phyloP scores from a whole-genome alignment of 2,797 vertebrate species.

The Girardinus metallicus region DNA sequence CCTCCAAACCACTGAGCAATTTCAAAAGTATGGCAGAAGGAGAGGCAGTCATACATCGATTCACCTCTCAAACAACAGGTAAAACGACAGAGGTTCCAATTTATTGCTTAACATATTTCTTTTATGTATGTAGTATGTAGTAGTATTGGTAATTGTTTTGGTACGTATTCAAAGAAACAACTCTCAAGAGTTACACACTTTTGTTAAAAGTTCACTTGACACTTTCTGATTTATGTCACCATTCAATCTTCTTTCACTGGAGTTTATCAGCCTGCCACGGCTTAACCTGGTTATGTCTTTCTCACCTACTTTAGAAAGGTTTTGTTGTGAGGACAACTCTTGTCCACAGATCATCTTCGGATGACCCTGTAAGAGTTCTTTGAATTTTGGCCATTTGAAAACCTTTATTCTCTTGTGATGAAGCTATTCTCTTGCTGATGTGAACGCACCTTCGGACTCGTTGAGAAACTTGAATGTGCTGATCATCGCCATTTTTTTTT shows the following conservation, averaged over 20 bases:
- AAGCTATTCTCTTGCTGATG: background rate
- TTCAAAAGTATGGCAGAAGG: conserved; percentile 79
- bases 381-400: background rate
- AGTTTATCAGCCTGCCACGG: background rate
- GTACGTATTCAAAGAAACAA: background rate
- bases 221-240: background rate
- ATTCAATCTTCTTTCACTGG: background rate
- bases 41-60: conserved; percentile 64
- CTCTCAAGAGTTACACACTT: background rate
- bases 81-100: conserved; percentile 12
- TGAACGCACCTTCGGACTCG: background rate
- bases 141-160: background rate
- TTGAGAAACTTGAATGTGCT: background rate
- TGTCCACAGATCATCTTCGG: background rate
- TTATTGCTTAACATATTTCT: background rate
- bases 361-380: background rate
- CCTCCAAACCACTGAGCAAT: conserved; percentile 79
- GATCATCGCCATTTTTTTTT: background rate
- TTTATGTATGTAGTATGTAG: background rate
- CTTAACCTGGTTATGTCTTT: background rate
- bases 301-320: background rate
- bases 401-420: background rate
- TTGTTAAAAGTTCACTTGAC: background rate
- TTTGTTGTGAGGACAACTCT: background rate
- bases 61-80: conserved; percentile 61